A percentile compares a stretch with the other conserved stretches of the same genome.
phyloP scores from a whole-genome alignment of 1,140 invertebrate genomes.

The Pseudomyrmex pallidus region DNA sequence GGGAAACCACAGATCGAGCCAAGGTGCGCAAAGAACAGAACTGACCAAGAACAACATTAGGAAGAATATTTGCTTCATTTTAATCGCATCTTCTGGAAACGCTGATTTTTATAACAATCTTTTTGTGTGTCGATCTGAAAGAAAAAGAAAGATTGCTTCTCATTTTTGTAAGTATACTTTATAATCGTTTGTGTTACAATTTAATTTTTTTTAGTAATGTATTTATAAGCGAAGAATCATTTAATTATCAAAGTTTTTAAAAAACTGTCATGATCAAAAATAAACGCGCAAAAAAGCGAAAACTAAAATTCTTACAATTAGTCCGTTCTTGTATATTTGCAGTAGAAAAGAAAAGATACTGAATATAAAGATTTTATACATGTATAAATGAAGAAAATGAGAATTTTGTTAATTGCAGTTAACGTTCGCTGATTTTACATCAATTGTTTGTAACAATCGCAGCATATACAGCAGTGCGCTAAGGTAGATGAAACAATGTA shows the following conservation, averaged over 20 bases:
- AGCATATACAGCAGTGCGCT: not conserved
- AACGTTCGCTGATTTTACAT: not conserved
- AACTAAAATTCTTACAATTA: not conserved
- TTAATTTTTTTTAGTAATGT: not conserved
- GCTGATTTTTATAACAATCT: not conserved
- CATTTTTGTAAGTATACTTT: not conserved
- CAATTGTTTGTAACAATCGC: not conserved
- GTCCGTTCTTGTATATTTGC: not conserved
- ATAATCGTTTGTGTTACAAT: not conserved
- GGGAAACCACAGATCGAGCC: constrained; percentile 77
- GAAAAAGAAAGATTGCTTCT: constrained; percentile 11
- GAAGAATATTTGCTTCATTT: constrained; percentile 74
- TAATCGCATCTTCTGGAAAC: constrained; percentile 1
- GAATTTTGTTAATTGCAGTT: not conserved
- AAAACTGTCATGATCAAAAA: too few relatives aligned
- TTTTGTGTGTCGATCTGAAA: constrained; percentile 9
- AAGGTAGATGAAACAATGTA: not conserved
- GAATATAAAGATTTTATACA: too few relatives aligned
- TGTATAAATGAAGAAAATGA: not conserved
- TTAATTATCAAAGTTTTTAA: too few relatives aligned
- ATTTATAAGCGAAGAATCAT: not conserved
- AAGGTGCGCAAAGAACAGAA: constrained; percentile 72
- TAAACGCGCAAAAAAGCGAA: too few relatives aligned
- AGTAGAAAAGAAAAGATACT: not conserved
- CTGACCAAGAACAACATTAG: constrained; percentile 69